Conservation (phyloP, 2,888 invertebrate genomes). For the Tetrapedia diversipes region DNA sequence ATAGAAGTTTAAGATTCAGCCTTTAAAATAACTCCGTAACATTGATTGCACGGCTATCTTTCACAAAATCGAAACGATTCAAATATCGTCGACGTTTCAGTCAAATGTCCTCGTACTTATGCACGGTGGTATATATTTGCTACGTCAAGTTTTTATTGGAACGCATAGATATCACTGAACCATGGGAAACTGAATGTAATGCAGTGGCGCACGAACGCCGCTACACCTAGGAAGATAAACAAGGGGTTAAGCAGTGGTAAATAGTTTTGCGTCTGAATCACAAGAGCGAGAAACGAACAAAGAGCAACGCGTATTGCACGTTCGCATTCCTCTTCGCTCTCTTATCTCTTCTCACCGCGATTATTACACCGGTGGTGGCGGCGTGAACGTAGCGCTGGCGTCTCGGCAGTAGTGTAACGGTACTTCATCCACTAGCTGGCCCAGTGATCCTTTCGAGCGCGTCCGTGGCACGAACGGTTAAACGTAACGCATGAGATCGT, state of each 20-base stretch:
- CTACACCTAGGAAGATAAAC: background rate
- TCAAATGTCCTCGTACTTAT: no score
- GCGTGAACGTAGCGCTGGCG: constrained; percentile 62
- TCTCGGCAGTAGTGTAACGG: constrained; percentile 48
- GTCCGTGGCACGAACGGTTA: constrained; percentile 41
- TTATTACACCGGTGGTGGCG: constrained; percentile 76
- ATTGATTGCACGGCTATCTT: no score
- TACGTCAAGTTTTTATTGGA: no score
- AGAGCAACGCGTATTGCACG: constrained; percentile 40
- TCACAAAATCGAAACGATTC: no score
- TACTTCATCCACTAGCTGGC: constrained; percentile 22
- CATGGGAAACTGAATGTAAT: no score
- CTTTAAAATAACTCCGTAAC: no score
- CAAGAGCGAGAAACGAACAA: constrained; percentile 29
- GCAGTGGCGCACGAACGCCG: background rate
- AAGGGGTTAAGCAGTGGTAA: background rate
- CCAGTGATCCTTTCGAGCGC: constrained; percentile 65
- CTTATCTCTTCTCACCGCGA: constrained; percentile 74
- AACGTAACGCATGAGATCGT: constrained; percentile 4
- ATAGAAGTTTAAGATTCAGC: no score
- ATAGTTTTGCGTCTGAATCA: background rate
- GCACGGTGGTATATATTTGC: no score
- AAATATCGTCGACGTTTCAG: no score
- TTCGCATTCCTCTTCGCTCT: constrained; percentile 61
- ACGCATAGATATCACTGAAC: no score